Evolutionary conservation across 1,140 invertebrate species (phyloP).

Genomic region (Bombus ignitus): DNA sequence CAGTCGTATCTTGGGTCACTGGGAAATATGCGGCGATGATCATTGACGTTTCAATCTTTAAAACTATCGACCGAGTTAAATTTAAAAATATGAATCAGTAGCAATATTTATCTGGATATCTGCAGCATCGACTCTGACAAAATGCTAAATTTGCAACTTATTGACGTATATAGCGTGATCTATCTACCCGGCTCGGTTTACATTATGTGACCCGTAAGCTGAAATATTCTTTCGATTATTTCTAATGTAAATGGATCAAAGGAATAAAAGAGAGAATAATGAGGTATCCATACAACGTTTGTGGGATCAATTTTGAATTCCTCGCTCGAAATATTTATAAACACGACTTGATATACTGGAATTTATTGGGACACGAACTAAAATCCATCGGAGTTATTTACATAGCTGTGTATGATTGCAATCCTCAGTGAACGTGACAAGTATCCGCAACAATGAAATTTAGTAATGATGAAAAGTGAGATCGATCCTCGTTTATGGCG

Average conservation of each 20-base stretch:
- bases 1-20: background rate
- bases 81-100: background rate
- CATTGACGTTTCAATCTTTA: background rate
- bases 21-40: background rate
- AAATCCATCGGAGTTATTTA: background rate
- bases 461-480: background rate
- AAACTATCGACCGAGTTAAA: background rate
- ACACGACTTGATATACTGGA: background rate
- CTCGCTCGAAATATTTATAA: background rate
- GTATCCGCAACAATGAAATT: background rate
- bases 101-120: background rate
- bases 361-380: background rate
- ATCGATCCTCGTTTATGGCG: background rate
- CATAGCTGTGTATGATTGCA: background rate
- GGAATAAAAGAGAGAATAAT: background rate
- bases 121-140: background rate
- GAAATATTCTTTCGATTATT: background rate
- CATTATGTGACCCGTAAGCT: background rate
- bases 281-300: background rate
- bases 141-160: background rate
- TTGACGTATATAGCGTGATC: background rate
- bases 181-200: background rate
- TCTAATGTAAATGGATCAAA: background rate
- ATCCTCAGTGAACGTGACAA: background rate
- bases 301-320: background rate